These are phyloP conservation scores for Cichladusa arquata DNA, from an alignment of 2,113 vertebrate genomes.

Conservation along the genomic window DNA sequence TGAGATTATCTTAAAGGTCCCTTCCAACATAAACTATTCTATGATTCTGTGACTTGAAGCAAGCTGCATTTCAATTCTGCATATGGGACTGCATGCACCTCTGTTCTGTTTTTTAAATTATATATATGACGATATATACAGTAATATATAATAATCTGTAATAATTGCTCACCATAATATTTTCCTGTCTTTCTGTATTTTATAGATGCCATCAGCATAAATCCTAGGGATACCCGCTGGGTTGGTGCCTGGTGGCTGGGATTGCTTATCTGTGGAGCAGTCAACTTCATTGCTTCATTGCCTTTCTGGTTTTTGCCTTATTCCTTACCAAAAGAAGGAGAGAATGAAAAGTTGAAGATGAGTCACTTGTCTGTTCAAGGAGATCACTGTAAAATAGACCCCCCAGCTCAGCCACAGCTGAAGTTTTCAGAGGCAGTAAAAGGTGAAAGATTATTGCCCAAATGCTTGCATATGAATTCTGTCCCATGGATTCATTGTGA, in stretches of 20 bases:
- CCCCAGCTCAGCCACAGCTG: not conserved
- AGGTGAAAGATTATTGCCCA: constrained; percentile 43
- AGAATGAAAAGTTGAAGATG: constrained; percentile 2
- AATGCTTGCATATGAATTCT: not conserved
- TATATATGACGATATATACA: not conserved
- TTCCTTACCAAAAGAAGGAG: constrained; percentile 60
- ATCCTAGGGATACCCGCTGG: constrained; percentile 86
- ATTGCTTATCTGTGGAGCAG: constrained; percentile 78
- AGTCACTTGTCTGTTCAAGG: not conserved
- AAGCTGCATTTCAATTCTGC: not conserved
- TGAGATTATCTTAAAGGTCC: not conserved
- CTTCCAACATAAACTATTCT: not conserved
- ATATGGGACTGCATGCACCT: not conserved
- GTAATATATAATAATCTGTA: not conserved
- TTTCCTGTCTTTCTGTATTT: not conserved
- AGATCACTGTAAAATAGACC: not conserved
- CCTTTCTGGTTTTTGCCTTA: constrained; percentile 91
- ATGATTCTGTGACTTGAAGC: not conserved
- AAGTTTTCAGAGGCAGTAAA: constrained; percentile 52
- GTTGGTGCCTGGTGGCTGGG: constrained; percentile 96
- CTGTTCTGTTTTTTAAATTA: not conserved
- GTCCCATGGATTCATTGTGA: not conserved
- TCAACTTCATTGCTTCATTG: constrained; percentile 79
- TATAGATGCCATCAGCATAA: constrained; percentile 83
- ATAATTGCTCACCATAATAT: not conserved